Conservation (phyloP, 2,888 invertebrate species). For the Drosophila nr. perissopoda region DNA sequence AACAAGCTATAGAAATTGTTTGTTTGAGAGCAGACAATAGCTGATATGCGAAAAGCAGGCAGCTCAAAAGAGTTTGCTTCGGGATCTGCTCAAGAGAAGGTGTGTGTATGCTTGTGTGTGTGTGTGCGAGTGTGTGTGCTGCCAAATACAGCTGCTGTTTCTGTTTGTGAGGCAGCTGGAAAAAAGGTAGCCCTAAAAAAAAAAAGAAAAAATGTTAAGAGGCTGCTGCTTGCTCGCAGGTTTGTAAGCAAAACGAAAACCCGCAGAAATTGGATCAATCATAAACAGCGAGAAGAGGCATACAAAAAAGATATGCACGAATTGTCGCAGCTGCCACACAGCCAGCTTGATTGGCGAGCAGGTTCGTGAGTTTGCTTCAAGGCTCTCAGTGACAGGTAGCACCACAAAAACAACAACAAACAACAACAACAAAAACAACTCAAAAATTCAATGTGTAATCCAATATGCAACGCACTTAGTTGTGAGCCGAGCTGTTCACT, state of each 20-base stretch:
- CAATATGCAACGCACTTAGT: constrained; percentile 52
- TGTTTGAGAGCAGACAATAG: constrained; percentile 24
- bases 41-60: constrained; percentile 35
- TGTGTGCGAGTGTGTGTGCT: constrained; percentile 15
- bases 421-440: background rate
- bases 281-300: constrained; percentile 41
- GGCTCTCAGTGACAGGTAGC: constrained; percentile 42
- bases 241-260: constrained; percentile 46
- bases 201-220: constrained; percentile 8
- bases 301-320: constrained; percentile 38
- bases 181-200: constrained; percentile 13
- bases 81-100: constrained; percentile 13
- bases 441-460: constrained; percentile 40
- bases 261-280: constrained; percentile 82
- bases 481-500: constrained; percentile 21
- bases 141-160: constrained; percentile 65
- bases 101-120: constrained; percentile 1
- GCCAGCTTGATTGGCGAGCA: constrained; percentile 38
- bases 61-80: constrained; percentile 20
- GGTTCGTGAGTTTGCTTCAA: constrained; percentile 49
- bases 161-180: constrained; percentile 19
- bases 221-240: constrained; percentile 15
- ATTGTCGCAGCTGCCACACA: constrained; percentile 45
- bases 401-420: constrained; percentile 5
- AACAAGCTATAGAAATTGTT: constrained; percentile 23